phyloP scores from a whole-genome alignment of 2,888 invertebrate species.

The Acronicta psi region DNA sequence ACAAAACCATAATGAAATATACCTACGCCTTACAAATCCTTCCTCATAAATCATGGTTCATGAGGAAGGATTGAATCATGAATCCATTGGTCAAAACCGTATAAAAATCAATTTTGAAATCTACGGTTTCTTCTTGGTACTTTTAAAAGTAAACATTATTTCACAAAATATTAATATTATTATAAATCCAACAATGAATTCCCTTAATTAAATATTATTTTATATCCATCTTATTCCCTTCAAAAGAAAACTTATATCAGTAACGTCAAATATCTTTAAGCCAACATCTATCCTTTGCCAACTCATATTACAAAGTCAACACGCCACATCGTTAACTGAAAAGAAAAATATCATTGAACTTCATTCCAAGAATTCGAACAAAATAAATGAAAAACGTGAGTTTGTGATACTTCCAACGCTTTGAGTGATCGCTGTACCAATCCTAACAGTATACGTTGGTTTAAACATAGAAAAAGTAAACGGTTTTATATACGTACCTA shows the following conservation, averaged over 20 bases:
- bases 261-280: slow-evolving; percentile 4
- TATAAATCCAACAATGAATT: neutral
- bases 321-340: slow-evolving; percentile 13
- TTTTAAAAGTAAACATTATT: neutral
- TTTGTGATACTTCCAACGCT: slow-evolving; percentile 34
- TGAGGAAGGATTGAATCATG: no score
- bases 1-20: no score
- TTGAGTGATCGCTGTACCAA: slow-evolving; percentile 11
- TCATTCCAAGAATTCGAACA: slow-evolving; percentile 1
- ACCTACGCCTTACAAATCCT: no score
- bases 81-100: no score
- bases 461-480: slow-evolving; percentile 5
- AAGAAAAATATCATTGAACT: slow-evolving; percentile 24
- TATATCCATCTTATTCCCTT: neutral
- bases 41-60: no score
- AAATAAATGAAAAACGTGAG: slow-evolving; percentile 25
- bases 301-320: slow-evolving; percentile 10
- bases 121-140: no score
- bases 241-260: neutral
- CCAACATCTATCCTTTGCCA: neutral
- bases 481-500: neutral
- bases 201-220: slow-evolving; percentile 8
- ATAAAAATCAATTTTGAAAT: no score
- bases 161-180: neutral
- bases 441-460: neutral